A percentile compares a stretch with the other conserved stretches of the same genome.
These are phyloP conservation scores for Ostrea denselamellosa DNA, from an alignment of 1,140 invertebrate species.

Conservation along the genomic window DNA sequence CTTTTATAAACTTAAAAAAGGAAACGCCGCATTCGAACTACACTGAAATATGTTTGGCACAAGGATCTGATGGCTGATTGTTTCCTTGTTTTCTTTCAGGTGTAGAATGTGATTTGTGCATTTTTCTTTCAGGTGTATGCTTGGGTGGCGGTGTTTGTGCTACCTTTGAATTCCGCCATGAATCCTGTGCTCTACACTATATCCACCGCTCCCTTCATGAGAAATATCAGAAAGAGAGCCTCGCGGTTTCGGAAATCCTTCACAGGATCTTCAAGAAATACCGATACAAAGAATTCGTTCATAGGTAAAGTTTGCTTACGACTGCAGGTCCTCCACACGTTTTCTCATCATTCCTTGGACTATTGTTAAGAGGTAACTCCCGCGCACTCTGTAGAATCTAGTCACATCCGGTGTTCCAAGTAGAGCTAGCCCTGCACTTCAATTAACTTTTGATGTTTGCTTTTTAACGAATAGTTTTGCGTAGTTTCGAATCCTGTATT, in stretches of 20 bases:
- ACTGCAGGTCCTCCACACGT: conserved; percentile 9
- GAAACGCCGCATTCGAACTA: no score
- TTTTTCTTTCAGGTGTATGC: conserved; percentile 77
- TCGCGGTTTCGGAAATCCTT: conserved; percentile 72
- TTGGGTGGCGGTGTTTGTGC: conserved; percentile 87
- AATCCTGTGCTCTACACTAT: conserved; percentile 90
- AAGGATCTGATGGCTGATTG: no score
- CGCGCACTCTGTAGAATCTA: not conserved
- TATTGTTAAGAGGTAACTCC: conserved; percentile 35
- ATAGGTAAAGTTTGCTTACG: conserved; percentile 51
- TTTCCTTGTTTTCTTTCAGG: no score
- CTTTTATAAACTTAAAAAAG: not conserved
- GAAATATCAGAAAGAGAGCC: conserved; percentile 69
- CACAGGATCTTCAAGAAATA: conserved; percentile 55
- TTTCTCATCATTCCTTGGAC: conserved; percentile 30
- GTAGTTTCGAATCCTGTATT: not conserved
- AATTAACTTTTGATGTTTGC: conserved; percentile 5
- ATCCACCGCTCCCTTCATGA: conserved; percentile 79
- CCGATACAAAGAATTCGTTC: conserved; percentile 62
- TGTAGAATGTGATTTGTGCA: not conserved
- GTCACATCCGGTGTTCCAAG: not conserved
- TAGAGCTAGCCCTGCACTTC: conserved; percentile 8
- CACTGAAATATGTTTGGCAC: no score
- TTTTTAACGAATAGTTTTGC: not conserved
- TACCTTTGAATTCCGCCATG: conserved; percentile 88